Conservation (phyloP, 2,113 vertebrate species). For the Rhabdomys dilectus region DNA sequence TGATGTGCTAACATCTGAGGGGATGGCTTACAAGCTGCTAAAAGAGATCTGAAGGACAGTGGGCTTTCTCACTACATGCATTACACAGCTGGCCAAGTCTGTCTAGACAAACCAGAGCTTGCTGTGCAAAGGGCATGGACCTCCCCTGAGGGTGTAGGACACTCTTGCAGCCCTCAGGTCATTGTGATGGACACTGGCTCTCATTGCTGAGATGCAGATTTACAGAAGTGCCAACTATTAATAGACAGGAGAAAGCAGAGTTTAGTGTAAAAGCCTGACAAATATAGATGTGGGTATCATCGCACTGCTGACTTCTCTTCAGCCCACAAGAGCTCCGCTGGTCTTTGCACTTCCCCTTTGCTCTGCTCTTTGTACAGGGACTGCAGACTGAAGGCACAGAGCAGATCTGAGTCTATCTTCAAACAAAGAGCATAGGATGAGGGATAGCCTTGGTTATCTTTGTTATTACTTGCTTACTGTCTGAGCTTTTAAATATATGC, state of each 20-base stretch:
- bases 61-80: neutral
- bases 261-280: slow-evolving; percentile 79
- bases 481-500: neutral
- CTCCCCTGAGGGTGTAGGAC: slow-evolving; percentile 49
- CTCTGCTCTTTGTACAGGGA: neutral
- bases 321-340: slow-evolving; percentile 74
- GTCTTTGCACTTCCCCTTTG: neutral
- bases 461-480: neutral
- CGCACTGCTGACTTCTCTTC: slow-evolving; percentile 61
- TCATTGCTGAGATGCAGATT: slow-evolving; percentile 65
- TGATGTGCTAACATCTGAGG: neutral
- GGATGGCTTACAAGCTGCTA: neutral
- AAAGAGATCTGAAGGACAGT: neutral
- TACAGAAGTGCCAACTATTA: slow-evolving; percentile 78
- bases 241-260: slow-evolving; percentile 73
- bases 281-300: slow-evolving; percentile 79
- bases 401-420: neutral
- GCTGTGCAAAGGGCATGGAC: neutral
- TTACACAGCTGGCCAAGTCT: neutral
- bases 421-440: slow-evolving; percentile 19
- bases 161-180: neutral
- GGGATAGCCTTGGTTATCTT: neutral
- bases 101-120: neutral
- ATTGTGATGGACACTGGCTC: slow-evolving; percentile 48
- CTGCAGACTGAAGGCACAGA: neutral